A percentile compares a stretch with the other conserved stretches of the same genome.
phyloP scores from a whole-genome alignment of 2,888 invertebrate genomes.

The Dascillus cervinus region DNA sequence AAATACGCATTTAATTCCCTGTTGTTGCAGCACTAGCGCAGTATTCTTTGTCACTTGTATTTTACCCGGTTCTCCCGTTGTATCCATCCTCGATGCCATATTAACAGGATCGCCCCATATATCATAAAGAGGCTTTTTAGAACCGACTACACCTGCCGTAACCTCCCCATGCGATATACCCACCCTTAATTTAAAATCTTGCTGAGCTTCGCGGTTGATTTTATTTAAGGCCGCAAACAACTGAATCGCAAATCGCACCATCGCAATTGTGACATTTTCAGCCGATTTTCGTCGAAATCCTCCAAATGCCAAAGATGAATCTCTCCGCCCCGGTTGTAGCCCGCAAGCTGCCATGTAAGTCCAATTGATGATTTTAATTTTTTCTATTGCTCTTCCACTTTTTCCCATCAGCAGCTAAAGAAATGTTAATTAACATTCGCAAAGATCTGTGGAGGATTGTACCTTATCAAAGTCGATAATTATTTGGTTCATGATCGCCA shows the following conservation, averaged over 20 bases:
- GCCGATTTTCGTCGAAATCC: slow-evolving; percentile 25
- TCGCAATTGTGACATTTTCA: slow-evolving; percentile 45
- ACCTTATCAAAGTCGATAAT: slow-evolving; percentile 91
- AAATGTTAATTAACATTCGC: slow-evolving; percentile 3
- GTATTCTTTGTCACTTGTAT: slow-evolving; percentile 69
- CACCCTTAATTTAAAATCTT: slow-evolving; percentile 63
- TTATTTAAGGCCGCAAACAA: slow-evolving; percentile 59
- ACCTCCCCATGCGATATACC: slow-evolving; percentile 87
- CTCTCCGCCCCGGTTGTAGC: slow-evolving; percentile 64
- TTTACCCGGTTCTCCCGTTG: slow-evolving; percentile 71
- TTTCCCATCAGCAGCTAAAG: slow-evolving; percentile 8
- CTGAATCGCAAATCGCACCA: slow-evolving; percentile 66
- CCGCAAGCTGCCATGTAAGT: slow-evolving; percentile 98
- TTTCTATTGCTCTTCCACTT: slow-evolving; percentile 65
- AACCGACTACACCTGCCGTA: slow-evolving; percentile 91
- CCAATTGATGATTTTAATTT: slow-evolving; percentile 94
- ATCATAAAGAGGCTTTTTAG: slow-evolving; percentile 89
- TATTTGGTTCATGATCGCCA: slow-evolving; percentile 70
- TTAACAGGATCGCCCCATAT: slow-evolving; percentile 97
- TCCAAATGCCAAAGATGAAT: slow-evolving; percentile 43
- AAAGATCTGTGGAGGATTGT: slow-evolving; percentile 44
- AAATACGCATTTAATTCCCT: slow-evolving; percentile 60
- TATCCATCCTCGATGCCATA: slow-evolving; percentile 94
- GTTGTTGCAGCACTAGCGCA: slow-evolving; percentile 57
- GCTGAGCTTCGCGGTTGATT: slow-evolving; percentile 49